Base-by-base conservation (phyloP, 2,113 vertebrate genomes). In the Periophthalmus modestus region DNA sequence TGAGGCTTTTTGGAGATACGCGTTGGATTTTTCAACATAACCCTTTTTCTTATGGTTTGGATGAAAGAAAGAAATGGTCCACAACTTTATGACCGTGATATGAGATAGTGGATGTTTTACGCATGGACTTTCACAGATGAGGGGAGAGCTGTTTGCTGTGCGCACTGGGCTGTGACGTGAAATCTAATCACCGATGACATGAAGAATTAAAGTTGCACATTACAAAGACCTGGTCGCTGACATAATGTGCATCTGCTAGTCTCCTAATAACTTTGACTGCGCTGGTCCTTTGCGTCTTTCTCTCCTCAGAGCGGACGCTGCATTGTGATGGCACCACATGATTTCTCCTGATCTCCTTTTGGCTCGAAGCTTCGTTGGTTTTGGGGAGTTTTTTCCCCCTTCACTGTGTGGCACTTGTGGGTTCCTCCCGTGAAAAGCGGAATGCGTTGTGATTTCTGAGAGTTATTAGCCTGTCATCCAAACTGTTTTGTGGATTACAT, bases 111-210 rank as follows among this genome's bases (percentile, higher is more conserved):
- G 15, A 39, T 39, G 62, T 39, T 65, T 65, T 65, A 65, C 62
- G 62, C 62, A 65, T n/a, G 39, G 33, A 65, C 62, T 39, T 65
- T 13, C 19, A 65, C 48, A 65, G 55, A 55, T 69, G 28, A 66
- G 69, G 77, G 77, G 74, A 75, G 73, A 33, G 81, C 90, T 89
- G 91, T 88, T 89, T 91, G 94, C 88, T 88, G 94, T 95, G 95
- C 95, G 95, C 96, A 97, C 95, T 94, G 95, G 94, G 92, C 92
- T 97, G 95, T 97, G 96, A 95, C 93, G 93, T 94, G 95, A 96
- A 96, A 97, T 94, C 93, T 95, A 97, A 96, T 97, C 94, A 95
- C 93, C 78, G 74, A 89, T 87, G 85, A 78, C 19, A 65, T 43
- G 91, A 86, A 80, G 79, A 76, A 61, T 15, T n/a, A 23, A 74